Conservation (phyloP, 2,113 vertebrate species). For the Ciconia maguari region DNA sequence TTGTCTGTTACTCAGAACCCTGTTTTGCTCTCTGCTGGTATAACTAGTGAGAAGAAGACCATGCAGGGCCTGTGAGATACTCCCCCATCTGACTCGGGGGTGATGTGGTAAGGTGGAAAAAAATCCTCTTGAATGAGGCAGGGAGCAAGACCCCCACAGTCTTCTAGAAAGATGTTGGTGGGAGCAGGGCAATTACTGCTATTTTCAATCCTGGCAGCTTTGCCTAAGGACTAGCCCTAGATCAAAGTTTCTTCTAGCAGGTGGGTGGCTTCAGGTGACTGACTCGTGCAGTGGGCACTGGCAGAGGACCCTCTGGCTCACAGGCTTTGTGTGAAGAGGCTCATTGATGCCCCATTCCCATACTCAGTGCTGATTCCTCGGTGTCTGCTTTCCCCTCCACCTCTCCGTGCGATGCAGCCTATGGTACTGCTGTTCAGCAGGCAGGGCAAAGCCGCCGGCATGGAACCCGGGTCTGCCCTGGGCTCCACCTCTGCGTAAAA, state of each 20-base stretch:
- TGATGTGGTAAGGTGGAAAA: neutral
- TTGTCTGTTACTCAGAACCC: neutral
- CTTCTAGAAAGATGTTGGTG: neutral
- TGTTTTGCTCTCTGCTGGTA: neutral
- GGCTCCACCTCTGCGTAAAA: neutral
- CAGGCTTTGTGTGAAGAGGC: neutral
- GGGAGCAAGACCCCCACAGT: neutral
- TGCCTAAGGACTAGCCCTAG: neutral
- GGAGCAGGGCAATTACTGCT: neutral
- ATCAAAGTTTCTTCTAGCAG: neutral
- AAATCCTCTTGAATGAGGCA: neutral
- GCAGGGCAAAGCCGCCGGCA: neutral
- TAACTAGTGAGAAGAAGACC: neutral
- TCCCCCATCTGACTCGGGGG: neutral
- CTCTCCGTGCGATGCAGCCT: neutral
- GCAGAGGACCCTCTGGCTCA: neutral
- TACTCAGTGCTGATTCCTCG: fast-evolving
- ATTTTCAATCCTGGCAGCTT: neutral
- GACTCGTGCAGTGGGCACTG: neutral
- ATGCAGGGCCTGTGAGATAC: neutral
- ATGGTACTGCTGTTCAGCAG: neutral
- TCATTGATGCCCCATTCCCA: neutral
- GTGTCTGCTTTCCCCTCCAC: neutral
- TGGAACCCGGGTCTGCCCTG: fast-evolving
- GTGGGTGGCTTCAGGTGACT: fast-evolving